phyloP scores from a whole-genome alignment of 1,140 invertebrate species.

The Cephus cinctus region DNA sequence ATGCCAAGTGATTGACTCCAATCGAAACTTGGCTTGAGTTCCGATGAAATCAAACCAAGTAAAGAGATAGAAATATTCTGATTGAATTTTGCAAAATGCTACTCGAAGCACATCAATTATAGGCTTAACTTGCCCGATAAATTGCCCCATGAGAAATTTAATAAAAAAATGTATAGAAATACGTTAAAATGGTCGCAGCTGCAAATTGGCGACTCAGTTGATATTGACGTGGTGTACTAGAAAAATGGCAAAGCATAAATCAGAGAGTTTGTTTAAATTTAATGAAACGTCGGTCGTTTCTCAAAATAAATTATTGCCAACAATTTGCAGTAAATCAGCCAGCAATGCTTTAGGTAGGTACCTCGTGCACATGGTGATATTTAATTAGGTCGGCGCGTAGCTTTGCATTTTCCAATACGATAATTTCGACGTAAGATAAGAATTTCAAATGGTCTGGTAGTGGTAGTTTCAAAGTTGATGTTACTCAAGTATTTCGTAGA shows the following conservation, averaged over 20 bases:
- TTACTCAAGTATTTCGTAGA: no score
- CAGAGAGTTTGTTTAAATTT: conserved; percentile 16
- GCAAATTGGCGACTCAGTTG: no score
- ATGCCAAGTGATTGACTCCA: conserved; percentile 17
- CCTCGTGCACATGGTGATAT: conserved; percentile 16
- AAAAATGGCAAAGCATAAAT: no score
- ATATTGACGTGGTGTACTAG: no score
- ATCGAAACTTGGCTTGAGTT: conserved; percentile 3
- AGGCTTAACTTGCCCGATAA: not conserved
- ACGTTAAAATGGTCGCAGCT: no score
- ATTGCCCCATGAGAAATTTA: not conserved
- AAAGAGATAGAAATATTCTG: not conserved
- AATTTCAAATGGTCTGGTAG: no score
- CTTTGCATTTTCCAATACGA: not conserved
- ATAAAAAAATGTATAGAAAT: no score
- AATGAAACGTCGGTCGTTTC: conserved; percentile 12
- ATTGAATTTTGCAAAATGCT: no score
- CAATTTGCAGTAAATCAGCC: conserved; percentile 28
- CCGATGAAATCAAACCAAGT: not conserved
- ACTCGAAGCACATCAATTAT: no score
- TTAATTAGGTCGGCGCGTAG: conserved; percentile 13
- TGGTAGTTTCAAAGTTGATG: no score
- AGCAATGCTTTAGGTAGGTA: conserved; percentile 6
- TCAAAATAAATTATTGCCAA: conserved; percentile 16
- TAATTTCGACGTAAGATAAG: no score